Percentiles rank a stretch among this genome's conserved stretches.
Evolutionary conservation across 1,140 invertebrate species (phyloP).

Genomic region (Calycopis cecrops): DNA sequence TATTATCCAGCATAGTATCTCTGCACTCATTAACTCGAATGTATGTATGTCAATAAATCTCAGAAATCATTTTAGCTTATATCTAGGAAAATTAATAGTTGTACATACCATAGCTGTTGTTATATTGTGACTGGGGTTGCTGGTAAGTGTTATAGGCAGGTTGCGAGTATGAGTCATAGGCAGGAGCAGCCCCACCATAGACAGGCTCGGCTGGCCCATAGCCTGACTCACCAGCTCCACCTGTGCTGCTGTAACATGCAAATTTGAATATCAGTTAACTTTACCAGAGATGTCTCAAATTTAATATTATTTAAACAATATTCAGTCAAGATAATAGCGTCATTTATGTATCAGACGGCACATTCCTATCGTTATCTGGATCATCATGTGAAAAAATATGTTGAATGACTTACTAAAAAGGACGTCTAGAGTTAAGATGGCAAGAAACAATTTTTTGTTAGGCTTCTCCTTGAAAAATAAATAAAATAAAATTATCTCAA

Average conservation of each 20-base stretch:
- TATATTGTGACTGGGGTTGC: conserved; percentile 50
- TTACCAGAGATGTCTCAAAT: not conserved
- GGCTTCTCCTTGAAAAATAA: not conserved
- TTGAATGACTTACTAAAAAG: not conserved
- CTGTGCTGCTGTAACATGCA: conserved; percentile 25
- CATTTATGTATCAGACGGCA: conserved; percentile 71
- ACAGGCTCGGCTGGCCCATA: conserved; percentile 50
- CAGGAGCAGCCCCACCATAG: conserved; percentile 46
- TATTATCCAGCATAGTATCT: too few relatives aligned
- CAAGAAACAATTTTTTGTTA: too few relatives aligned
- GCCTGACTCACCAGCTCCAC: conserved; percentile 55
- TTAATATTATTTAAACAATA: not conserved
- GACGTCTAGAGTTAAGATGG: too few relatives aligned
- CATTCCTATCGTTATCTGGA: conserved; percentile 68
- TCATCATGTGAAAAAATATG: conserved; percentile 46
- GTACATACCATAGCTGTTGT: conserved; percentile 56
- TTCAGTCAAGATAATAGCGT: conserved; percentile 37
- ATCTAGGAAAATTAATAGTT: not conserved
- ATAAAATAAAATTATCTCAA: not conserved
- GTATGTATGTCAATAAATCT: too few relatives aligned
- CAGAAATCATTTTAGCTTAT: too few relatives aligned
- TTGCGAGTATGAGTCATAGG: conserved; percentile 58
- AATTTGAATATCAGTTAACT: not conserved
- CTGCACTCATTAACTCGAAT: too few relatives aligned
- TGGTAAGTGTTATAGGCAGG: conserved; percentile 58